Percentiles rank a stretch among this genome's conserved stretches.
Evolutionary conservation across 2,888 invertebrate species (phyloP).

Genomic region (Pollenia amentaria): DNA sequence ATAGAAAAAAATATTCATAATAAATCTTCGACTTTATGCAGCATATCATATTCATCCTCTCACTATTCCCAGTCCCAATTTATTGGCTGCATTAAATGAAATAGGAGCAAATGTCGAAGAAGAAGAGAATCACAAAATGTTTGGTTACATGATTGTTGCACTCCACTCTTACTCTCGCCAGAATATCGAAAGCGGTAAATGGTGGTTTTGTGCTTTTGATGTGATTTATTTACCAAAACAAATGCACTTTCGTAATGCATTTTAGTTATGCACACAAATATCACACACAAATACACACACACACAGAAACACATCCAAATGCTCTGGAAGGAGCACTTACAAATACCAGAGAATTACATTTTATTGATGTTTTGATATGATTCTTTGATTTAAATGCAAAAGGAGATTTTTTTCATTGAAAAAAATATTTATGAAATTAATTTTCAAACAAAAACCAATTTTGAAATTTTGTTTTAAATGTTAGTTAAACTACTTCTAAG

Average conservation of each 20-base stretch:
- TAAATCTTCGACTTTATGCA: slow-evolving; percentile 52
- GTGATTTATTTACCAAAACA: slow-evolving; percentile 76
- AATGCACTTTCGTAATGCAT: slow-evolving; percentile 76
- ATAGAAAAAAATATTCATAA: slow-evolving; percentile 32
- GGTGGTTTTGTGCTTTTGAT: slow-evolving; percentile 67
- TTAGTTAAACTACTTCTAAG: no score
- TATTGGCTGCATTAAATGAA: background rate
- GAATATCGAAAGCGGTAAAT: slow-evolving; percentile 45
- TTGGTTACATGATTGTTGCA: slow-evolving; percentile 47
- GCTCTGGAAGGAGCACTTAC: background rate
- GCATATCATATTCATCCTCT: background rate
- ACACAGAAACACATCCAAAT: background rate
- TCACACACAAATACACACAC: slow-evolving; percentile 15
- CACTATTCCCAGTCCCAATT: slow-evolving; percentile 22
- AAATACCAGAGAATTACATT: slow-evolving; percentile 3
- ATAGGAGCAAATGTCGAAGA: slow-evolving; percentile 22
- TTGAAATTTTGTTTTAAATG: no score
- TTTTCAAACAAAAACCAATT: background rate
- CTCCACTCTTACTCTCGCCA: background rate
- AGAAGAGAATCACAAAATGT: slow-evolving; percentile 34
- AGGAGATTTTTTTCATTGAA: slow-evolving; percentile 1
- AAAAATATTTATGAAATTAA: background rate
- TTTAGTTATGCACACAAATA: slow-evolving; percentile 75
- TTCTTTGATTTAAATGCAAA: slow-evolving; percentile 30
- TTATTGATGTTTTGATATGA: slow-evolving; percentile 31